Evolutionary conservation across 2,113 vertebrate genomes (phyloP).

Genomic region (Chroicocephalus ridibundus): DNA sequence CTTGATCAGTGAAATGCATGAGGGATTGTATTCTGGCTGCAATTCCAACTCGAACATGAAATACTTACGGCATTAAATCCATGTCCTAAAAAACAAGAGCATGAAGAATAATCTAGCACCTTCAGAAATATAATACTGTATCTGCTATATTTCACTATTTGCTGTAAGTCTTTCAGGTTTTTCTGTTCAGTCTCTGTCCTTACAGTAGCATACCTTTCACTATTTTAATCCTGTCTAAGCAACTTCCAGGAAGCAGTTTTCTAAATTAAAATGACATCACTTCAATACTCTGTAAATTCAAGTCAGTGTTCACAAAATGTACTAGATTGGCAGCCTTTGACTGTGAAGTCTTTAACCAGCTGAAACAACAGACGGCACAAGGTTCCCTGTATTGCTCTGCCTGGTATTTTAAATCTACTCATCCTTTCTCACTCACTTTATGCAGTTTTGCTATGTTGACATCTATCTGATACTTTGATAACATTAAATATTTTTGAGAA

Average conservation of each 20-base stretch:
- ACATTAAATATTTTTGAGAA: not conserved
- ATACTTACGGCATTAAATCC: not conserved
- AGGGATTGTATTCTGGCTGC: not conserved
- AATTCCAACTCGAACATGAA: not conserved
- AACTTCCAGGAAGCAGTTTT: not conserved
- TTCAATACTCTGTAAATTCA: not conserved
- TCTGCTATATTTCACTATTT: not conserved
- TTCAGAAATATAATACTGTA: not conserved
- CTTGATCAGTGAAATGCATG: not conserved
- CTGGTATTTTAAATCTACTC: not conserved
- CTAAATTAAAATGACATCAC: conserved; percentile 3
- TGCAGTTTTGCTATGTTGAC: not conserved
- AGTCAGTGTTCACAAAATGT: not conserved
- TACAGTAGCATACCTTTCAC: not conserved
- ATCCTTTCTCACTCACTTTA: not conserved
- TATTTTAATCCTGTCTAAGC: not conserved
- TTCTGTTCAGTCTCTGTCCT: not conserved
- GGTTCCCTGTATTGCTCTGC: not conserved
- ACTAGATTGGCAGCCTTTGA: not conserved
- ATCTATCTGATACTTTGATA: not conserved
- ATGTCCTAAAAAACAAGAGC: not conserved
- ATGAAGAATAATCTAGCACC: not conserved
- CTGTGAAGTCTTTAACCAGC: not conserved
- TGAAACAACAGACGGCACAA: not conserved
- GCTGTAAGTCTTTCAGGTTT: not conserved